A percentile compares a stretch with the other conserved stretches of the same genome.
Evolutionary conservation across 1,140 invertebrate genomes (phyloP).

Genomic region (Drosophila simulans): DNA sequence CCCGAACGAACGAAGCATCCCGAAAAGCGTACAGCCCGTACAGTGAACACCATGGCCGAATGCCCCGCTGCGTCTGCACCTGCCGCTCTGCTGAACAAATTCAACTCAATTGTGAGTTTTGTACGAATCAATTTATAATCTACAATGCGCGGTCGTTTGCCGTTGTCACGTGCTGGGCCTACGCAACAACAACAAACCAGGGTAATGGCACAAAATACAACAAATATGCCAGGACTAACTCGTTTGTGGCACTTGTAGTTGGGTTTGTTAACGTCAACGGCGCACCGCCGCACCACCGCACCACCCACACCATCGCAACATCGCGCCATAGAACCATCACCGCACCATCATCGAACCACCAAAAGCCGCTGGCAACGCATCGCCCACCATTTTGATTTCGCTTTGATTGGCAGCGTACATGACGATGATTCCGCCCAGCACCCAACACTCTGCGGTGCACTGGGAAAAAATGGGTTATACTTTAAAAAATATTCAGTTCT

Average conservation of each 20-base stretch:
- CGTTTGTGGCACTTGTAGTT: constrained; percentile 73
- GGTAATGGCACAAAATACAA: constrained; percentile 16
- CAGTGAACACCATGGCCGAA: constrained; percentile 12
- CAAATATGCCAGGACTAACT: constrained; percentile 47
- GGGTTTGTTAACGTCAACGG: constrained; percentile 76
- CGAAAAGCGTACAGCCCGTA: constrained; percentile 14
- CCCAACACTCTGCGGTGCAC: constrained; percentile 17
- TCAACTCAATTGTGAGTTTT: constrained; percentile 79
- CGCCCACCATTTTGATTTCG: constrained; percentile 70
- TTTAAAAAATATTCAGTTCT: too few species aligned
- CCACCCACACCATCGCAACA: neutral
- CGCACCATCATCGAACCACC: neutral
- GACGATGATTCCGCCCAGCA: constrained; percentile 32
- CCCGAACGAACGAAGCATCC: constrained; percentile 47
- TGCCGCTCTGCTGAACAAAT: constrained; percentile 62
- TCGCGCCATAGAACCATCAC: neutral
- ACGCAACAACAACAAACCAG: constrained; percentile 36
- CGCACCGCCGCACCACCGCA: constrained; percentile 13
- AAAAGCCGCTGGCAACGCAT: constrained; percentile 28
- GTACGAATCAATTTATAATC: constrained; percentile 83
- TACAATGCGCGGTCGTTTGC: constrained; percentile 55
- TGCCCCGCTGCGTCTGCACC: constrained; percentile 24
- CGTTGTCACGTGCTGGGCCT: constrained; percentile 73
- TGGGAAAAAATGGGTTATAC: neutral
- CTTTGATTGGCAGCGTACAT: constrained; percentile 80